These are phyloP conservation scores for Pardosa pseudoannulata DNA, from an alignment of 2,888 invertebrate genomes.

Conservation along the genomic window DNA sequence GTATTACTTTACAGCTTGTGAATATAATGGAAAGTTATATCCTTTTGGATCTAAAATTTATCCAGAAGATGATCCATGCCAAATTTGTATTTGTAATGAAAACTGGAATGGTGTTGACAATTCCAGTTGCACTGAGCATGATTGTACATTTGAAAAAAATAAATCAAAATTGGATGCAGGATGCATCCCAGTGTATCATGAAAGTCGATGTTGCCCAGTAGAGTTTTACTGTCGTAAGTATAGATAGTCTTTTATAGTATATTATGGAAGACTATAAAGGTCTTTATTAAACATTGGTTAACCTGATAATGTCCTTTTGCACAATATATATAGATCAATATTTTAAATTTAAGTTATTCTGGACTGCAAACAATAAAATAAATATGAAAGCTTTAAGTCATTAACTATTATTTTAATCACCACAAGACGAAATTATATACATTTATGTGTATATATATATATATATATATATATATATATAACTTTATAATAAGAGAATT, in stretches of 20 bases:
- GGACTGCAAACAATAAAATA: too few relatives aligned
- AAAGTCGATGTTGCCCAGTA: conserved; percentile 73
- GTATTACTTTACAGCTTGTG: conserved; percentile 54
- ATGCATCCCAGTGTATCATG: conserved; percentile 73
- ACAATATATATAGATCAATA: neutral
- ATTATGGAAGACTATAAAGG: too few relatives aligned
- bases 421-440: too few relatives aligned
- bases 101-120: conserved; percentile 67
- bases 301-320: neutral
- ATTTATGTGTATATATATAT: too few relatives aligned
- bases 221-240: conserved; percentile 74
- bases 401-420: too few relatives aligned
- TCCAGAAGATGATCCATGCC: conserved; percentile 66
- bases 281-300: too few relatives aligned
- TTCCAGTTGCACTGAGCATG: conserved; percentile 47
- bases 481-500: too few relatives aligned
- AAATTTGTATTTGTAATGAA: conserved; percentile 68
- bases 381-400: too few relatives aligned
- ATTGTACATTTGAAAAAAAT: conserved; percentile 62
- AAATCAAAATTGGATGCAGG: conserved; percentile 36
- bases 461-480: too few relatives aligned
- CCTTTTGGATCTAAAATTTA: conserved; percentile 70
- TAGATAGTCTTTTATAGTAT: too few relatives aligned
- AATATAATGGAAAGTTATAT: conserved; percentile 48
- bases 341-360: neutral